A percentile compares a stretch with the other conserved stretches of the same genome.
These are phyloP conservation scores for Abrostola triplasia DNA, from an alignment of 2,888 invertebrate species.

Conservation along the genomic window DNA sequence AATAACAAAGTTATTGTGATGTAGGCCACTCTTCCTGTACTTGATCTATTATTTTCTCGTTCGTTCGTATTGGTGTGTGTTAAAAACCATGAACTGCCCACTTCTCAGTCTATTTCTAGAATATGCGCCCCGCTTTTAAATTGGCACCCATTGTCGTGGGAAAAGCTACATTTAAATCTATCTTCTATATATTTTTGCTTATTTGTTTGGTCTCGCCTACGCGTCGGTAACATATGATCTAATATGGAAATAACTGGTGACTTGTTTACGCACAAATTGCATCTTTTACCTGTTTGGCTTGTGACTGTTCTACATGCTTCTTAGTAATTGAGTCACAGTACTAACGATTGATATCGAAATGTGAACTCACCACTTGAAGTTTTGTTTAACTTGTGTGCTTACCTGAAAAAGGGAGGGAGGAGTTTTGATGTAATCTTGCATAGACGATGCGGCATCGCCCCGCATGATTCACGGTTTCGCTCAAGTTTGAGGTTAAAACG, in stretches of 20 bases:
- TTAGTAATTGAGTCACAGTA: slow-evolving; percentile 61
- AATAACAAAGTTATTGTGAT: slow-evolving; percentile 14
- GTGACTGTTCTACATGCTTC: slow-evolving; percentile 52
- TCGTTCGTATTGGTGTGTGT: slow-evolving; percentile 30
- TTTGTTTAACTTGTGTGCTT: slow-evolving; percentile 55
- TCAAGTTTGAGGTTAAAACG: slow-evolving; percentile 61
- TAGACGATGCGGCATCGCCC: slow-evolving; percentile 48
- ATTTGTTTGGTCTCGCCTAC: slow-evolving; percentile 25
- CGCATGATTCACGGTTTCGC: slow-evolving; percentile 66
- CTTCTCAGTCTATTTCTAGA: slow-evolving; percentile 61
- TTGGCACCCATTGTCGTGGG: slow-evolving; percentile 67
- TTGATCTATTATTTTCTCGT: slow-evolving; percentile 40
- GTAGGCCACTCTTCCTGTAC: slow-evolving; percentile 22
- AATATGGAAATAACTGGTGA: slow-evolving; percentile 53
- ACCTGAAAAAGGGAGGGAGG: slow-evolving; percentile 62
- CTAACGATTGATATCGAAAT: slow-evolving; percentile 51
- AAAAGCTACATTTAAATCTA: slow-evolving; percentile 50
- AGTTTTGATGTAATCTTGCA: slow-evolving; percentile 47
- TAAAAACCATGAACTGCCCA: slow-evolving; percentile 39
- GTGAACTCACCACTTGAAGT: slow-evolving; percentile 54
- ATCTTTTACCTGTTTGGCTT: slow-evolving; percentile 61
- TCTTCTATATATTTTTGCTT: slow-evolving; percentile 14
- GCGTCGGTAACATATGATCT: slow-evolving; percentile 47
- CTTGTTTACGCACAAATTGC: slow-evolving; percentile 41
- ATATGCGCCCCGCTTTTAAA: slow-evolving; percentile 60